Evolutionary conservation across 92 coral and sea anemone genomes (phyloP).

Genomic region (Palythoa grandis): DNA sequence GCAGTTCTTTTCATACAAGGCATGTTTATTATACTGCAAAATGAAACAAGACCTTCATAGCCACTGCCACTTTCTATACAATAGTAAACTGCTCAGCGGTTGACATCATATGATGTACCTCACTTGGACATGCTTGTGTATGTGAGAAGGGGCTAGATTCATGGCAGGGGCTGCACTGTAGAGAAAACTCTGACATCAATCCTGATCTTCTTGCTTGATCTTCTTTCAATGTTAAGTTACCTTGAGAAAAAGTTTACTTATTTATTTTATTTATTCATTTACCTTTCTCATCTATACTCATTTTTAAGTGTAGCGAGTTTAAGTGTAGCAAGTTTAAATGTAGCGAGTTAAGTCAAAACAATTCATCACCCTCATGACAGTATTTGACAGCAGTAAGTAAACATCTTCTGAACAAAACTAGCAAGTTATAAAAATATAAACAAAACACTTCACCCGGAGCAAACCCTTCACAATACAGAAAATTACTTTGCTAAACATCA

Average conservation of each 20-base stretch:
- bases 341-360: too few relatives aligned
- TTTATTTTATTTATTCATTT: too few relatives aligned
- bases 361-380: too few relatives aligned
- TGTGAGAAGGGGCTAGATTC: neutral
- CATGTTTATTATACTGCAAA: slow-evolving; percentile 32
- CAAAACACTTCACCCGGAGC: neutral
- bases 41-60: slow-evolving; percentile 55
- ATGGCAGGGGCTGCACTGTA: slow-evolving; percentile 7
- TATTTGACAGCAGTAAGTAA: too few relatives aligned
- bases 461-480: too few relatives aligned
- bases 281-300: too few relatives aligned
- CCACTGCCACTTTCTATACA: slow-evolving; percentile 33
- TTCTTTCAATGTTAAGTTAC: slow-evolving; percentile 25
- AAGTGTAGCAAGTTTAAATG: too few relatives aligned
- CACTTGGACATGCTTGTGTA: neutral
- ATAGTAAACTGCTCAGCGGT: neutral
- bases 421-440: too few relatives aligned
- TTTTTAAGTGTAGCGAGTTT: too few relatives aligned
- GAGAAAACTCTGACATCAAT: slow-evolving; percentile 27
- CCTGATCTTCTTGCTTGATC: slow-evolving; percentile 6
- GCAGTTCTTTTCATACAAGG: slow-evolving; percentile 44
- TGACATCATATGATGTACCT: slow-evolving; percentile 43
- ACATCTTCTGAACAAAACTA: too few relatives aligned
- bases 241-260: too few relatives aligned
- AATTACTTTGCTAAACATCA: too few relatives aligned